These are phyloP conservation scores for Desoria tigrina DNA, from an alignment of 2,888 invertebrate species.

Conservation along the genomic window DNA sequence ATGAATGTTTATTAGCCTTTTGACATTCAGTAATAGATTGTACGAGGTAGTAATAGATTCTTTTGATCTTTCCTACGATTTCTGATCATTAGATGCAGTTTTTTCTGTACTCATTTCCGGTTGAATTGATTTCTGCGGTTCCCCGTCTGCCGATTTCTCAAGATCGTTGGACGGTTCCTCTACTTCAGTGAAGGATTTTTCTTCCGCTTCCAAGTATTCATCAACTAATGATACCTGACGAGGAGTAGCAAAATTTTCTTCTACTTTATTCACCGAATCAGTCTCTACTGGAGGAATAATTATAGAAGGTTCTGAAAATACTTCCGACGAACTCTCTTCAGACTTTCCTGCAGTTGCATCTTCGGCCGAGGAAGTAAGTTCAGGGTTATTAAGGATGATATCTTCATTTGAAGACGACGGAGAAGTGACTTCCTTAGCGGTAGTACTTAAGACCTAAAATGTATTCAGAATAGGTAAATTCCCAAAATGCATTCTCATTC, in stretches of 20 bases:
- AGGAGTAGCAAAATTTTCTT: conserved; percentile 14
- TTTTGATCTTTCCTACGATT: too few relatives aligned
- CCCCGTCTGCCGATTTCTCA: too few relatives aligned
- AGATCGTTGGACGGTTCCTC: neutral
- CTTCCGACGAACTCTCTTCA: neutral
- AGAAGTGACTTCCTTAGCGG: neutral
- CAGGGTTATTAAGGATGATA: too few relatives aligned
- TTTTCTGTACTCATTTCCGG: neutral
- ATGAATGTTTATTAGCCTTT: too few relatives aligned
- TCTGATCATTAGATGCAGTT: neutral
- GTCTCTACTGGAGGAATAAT: neutral
- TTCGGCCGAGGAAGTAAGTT: too few relatives aligned
- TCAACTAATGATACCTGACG: conserved; percentile 13
- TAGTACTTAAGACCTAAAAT: conserved; percentile 23
- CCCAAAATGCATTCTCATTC: neutral
- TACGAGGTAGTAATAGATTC: too few relatives aligned
- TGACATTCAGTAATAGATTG: too few relatives aligned
- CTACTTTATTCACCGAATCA: conserved; percentile 1
- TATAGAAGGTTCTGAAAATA: neutral
- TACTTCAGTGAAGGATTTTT: neutral
- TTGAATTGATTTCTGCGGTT: neutral
- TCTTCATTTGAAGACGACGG: too few relatives aligned
- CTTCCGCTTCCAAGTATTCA: conserved; percentile 14
- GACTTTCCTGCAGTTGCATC: neutral
- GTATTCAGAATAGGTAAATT: neutral